Percentiles rank a stretch among this genome's conserved stretches.
Conservation (phyloP, 1,140 invertebrate species). For the Drosophila bocki region DNA sequence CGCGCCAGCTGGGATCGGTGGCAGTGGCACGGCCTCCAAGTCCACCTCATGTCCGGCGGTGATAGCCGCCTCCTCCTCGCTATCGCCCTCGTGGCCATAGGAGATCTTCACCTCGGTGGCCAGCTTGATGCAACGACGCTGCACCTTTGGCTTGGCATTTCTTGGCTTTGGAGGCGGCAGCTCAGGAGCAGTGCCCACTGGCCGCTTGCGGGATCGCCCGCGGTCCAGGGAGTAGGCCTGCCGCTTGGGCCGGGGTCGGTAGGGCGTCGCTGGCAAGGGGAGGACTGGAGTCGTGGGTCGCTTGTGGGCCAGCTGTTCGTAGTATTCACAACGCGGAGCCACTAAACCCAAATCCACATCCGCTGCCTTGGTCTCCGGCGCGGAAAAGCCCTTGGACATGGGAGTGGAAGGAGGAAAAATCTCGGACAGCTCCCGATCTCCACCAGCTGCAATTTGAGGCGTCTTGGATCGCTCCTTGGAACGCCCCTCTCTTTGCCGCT, state of each 20-base stretch:
- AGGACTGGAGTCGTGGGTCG: conserved; percentile 37
- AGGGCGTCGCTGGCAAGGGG: conserved; percentile 14
- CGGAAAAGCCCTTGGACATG: conserved; percentile 66
- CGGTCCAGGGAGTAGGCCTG: conserved; percentile 75
- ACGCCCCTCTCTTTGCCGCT: conserved; percentile 17
- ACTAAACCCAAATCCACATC: conserved; percentile 75
- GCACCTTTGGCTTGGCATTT: conserved; percentile 51
- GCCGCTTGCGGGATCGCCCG: conserved; percentile 48
- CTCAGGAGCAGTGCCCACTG: conserved; percentile 40
- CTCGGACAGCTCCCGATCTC: conserved; percentile 12
- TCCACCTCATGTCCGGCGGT: conserved; percentile 47
- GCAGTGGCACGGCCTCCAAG: conserved; percentile 69
- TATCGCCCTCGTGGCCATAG: conserved; percentile 72
- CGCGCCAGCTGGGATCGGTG: conserved; percentile 52
- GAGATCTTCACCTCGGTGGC: conserved; percentile 77
- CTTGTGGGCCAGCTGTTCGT: conserved; percentile 67
- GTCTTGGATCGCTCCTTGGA: conserved; percentile 12
- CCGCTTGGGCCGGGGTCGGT: conserved; percentile 53
- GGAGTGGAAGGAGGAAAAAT: conserved; percentile 39
- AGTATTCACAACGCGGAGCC: conserved; percentile 73
- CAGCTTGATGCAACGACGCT: conserved; percentile 74
- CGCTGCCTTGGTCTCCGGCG: conserved; percentile 77
- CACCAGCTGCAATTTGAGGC: background rate
- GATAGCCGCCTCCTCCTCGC: conserved; percentile 58
- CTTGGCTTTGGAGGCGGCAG: conserved; percentile 74